Conservation (phyloP, 2,113 vertebrate species). For the Ellobius talpinus region DNA sequence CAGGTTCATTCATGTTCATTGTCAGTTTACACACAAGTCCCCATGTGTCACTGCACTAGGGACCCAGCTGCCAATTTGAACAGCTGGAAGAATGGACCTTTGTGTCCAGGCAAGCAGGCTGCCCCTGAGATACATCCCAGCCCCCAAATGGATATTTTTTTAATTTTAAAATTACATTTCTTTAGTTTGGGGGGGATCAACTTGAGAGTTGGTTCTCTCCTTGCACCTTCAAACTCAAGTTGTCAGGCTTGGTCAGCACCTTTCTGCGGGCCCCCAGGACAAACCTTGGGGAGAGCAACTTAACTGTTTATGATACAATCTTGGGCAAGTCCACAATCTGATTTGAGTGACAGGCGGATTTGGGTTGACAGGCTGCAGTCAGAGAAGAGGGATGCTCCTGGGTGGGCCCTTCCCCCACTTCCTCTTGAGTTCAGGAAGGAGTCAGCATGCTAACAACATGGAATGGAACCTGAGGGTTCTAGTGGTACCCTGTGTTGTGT, state of each 20-base stretch:
- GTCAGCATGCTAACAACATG: neutral
- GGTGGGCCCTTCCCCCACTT: neutral
- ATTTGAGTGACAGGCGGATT: no score
- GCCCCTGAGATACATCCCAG: neutral
- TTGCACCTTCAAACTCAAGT: neutral
- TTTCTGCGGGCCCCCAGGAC: neutral
- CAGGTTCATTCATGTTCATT: no score
- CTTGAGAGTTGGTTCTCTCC: neutral
- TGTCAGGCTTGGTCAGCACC: neutral
- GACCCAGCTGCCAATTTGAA: neutral
- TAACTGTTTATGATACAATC: rapidly evolving
- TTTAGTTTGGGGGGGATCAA: neutral
- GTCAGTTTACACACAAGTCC: no score
- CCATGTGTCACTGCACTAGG: neutral
- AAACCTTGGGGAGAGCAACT: neutral
- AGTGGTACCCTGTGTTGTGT: neutral
- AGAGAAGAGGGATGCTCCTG: neutral
- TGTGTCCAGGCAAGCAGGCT: neutral
- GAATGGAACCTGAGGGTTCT: neutral
- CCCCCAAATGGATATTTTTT: neutral
- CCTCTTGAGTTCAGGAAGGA: neutral
- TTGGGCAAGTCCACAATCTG: neutral
- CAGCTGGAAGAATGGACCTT: neutral
- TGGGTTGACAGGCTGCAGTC: rapidly evolving
- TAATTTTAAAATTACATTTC: neutral